Percentiles rank a stretch among this genome's conserved stretches.
These are phyloP conservation scores for Drosophila ambigua DNA, from an alignment of 1,140 invertebrate genomes.

Conservation along the genomic window DNA sequence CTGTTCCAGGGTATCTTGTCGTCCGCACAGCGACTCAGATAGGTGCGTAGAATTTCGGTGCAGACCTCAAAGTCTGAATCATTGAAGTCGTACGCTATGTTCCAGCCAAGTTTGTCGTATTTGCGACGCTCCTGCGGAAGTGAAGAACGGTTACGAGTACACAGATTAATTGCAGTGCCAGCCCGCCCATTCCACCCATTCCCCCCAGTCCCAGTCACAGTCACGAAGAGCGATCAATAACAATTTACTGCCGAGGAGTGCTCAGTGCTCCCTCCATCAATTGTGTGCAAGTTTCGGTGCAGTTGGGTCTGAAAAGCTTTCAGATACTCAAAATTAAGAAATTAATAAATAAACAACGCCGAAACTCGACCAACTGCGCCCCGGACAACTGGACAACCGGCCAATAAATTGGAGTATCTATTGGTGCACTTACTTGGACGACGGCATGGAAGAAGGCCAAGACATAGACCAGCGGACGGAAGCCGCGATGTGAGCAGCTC, in stretches of 20 bases:
- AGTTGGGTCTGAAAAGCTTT: slow-evolving; percentile 58
- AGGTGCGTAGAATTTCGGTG: slow-evolving; percentile 92
- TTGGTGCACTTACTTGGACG: slow-evolving; percentile 87
- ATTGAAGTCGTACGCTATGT: slow-evolving; percentile 96
- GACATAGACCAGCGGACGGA: slow-evolving; percentile 92
- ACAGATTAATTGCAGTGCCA: slow-evolving; percentile 59
- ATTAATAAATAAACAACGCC: slow-evolving; percentile 76
- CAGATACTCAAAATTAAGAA: slow-evolving; percentile 66
- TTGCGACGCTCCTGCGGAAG: slow-evolving; percentile 91
- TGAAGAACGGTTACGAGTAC: slow-evolving; percentile 11
- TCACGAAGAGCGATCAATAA: slow-evolving; percentile 60
- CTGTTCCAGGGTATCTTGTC: slow-evolving; percentile 93
- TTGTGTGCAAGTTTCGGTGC: slow-evolving; percentile 44
- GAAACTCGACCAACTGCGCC: slow-evolving; percentile 44
- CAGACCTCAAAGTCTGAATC: slow-evolving; percentile 96
- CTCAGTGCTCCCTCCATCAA: slow-evolving; percentile 63
- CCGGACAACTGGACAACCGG: slow-evolving; percentile 2
- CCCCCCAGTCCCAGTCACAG: too few species aligned
- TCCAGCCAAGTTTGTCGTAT: slow-evolving; percentile 97
- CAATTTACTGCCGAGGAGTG: slow-evolving; percentile 57
- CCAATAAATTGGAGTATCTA: slow-evolving; percentile 55
- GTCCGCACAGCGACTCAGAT: slow-evolving; percentile 89
- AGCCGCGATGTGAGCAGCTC: slow-evolving; percentile 89
- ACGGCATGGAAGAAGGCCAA: slow-evolving; percentile 96
- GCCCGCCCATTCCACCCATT: too few species aligned